Evolutionary conservation across 2,888 invertebrate species (phyloP).

Genomic region (Pachymerium ferrugineum): DNA sequence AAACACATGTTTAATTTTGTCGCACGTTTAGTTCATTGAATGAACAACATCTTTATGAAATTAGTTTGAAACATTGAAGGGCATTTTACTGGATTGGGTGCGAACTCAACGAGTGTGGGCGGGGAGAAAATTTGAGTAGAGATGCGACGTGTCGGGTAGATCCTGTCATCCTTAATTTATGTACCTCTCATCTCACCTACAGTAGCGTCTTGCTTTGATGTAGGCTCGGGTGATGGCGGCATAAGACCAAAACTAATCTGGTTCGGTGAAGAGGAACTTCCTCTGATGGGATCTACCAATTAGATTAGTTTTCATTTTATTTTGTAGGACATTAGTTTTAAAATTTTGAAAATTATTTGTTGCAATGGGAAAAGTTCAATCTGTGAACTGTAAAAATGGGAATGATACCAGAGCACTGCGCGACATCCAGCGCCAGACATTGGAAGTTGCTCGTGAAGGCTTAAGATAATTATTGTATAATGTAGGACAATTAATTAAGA

Average conservation of each 20-base stretch:
- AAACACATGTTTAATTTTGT: no score
- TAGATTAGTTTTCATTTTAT: neutral
- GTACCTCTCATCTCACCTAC: neutral
- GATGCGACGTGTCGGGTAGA: neutral
- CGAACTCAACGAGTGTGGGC: no score
- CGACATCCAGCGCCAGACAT: neutral
- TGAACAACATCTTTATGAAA: no score
- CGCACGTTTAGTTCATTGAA: no score
- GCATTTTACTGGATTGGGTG: no score
- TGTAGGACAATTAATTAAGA: no score
- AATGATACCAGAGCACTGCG: neutral
- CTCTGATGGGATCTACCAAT: neutral
- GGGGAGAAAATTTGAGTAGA: neutral
- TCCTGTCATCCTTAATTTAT: constrained; percentile 1
- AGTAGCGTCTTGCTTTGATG: neutral
- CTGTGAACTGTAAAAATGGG: no score
- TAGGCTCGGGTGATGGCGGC: constrained; percentile 6
- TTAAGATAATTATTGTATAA: no score
- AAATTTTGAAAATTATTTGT: constrained; percentile 6
- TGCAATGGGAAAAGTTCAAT: no score
- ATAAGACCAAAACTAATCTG: neutral
- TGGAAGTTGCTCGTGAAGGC: no score
- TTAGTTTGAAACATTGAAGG: no score
- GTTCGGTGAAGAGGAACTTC: neutral
- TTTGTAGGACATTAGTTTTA: neutral